Conservation (phyloP, 2,113 vertebrate genomes). For the Balaenoptera acutorostrata region DNA sequence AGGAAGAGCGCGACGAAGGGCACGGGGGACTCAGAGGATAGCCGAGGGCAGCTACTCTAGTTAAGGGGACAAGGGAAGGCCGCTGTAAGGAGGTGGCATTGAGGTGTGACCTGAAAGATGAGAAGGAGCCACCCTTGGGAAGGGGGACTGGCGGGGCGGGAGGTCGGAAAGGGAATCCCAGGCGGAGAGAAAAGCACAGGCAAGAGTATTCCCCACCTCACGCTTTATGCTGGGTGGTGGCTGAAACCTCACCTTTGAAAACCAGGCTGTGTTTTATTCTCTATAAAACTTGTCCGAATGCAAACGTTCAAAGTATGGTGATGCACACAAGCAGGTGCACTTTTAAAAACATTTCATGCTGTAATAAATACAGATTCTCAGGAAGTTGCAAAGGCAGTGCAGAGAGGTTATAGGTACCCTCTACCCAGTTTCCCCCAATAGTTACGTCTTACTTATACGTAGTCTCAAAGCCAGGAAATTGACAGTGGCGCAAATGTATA, state of each 20-base stretch:
- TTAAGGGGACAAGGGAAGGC: not conserved
- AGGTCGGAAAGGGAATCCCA: not conserved
- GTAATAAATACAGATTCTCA: not conserved
- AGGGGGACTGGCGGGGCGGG: not conserved
- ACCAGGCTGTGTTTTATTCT: not conserved
- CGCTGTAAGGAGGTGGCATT: not conserved
- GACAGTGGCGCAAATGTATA: too few relatives aligned
- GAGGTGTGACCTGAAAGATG: not conserved
- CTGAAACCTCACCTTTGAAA: not conserved
- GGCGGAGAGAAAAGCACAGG: rapidly evolving
- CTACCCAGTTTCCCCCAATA: not conserved
- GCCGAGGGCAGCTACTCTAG: not conserved
- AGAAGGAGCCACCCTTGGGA: not conserved
- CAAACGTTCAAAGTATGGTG: not conserved
- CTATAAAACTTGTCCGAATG: not conserved
- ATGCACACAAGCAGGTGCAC: not conserved
- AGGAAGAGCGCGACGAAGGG: not conserved
- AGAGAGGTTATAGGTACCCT: not conserved
- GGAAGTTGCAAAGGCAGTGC: not conserved
- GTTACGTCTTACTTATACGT: not conserved
- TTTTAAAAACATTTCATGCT: not conserved
- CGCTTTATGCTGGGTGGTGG: not conserved
- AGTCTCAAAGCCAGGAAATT: not conserved
- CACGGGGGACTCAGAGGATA: rapidly evolving
- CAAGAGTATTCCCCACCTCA: not conserved